Percentiles rank a stretch among this genome's conserved stretches.
phyloP scores from a whole-genome alignment of 2,888 invertebrate genomes.

The Copidosoma aretas region DNA sequence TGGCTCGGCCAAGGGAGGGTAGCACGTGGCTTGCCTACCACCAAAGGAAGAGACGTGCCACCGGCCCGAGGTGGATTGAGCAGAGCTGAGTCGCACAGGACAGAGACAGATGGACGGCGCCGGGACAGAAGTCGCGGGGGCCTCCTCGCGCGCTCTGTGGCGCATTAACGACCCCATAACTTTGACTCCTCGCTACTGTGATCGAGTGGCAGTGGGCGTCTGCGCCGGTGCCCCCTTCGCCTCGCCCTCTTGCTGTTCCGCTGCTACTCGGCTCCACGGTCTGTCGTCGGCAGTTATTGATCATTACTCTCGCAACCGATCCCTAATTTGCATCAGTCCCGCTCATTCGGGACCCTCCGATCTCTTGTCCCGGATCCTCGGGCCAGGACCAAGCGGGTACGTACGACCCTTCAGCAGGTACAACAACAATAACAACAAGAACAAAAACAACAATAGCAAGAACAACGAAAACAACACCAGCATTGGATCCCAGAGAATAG shows the following conservation, averaged over 20 bases:
- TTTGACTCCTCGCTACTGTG: background rate
- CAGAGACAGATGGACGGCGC: constrained; percentile 8
- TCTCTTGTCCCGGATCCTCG: no score
- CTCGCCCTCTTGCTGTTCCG: constrained; percentile 9
- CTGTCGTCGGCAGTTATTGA: constrained; percentile 57
- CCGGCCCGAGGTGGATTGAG: background rate
- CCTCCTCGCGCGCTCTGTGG: constrained; percentile 15
- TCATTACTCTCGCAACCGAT: constrained; percentile 62
- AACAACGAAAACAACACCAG: no score
- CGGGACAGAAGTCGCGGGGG: constrained; percentile 7
- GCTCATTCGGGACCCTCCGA: no score
- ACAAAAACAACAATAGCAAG: no score
- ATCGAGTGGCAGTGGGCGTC: constrained; percentile 52
- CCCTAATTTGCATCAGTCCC: constrained; percentile 46
- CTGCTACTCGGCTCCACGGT: no score
- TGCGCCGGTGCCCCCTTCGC: constrained; percentile 50
- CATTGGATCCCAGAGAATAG: no score
- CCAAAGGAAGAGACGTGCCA: background rate
- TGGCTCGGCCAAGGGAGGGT: constrained; percentile 33
- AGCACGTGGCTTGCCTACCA: constrained; percentile 15
- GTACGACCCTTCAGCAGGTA: no score
- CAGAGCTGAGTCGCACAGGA: background rate
- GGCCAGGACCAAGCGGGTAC: no score
- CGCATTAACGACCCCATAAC: constrained; percentile 43
- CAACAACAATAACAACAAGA: no score